Base-by-base conservation (phyloP, 2,888 invertebrate species). In the Lordiphosa fenestrarum region DNA sequence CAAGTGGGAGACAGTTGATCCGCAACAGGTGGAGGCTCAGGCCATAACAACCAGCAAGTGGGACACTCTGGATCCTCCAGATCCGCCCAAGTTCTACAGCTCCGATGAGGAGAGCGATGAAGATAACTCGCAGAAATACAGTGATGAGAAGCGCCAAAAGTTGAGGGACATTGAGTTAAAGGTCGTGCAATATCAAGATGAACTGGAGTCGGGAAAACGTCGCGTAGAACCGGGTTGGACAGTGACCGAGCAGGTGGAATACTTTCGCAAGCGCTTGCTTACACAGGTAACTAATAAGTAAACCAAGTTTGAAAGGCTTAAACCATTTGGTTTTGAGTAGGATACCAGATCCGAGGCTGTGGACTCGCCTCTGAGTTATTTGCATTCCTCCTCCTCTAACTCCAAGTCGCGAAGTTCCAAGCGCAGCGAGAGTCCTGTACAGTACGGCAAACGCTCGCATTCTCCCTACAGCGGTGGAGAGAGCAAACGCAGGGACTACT, bases 1-100 rank as follows among this genome's bases (percentile, higher is more conserved):
- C 1, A 96, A 97, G 88, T 99, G 98, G 98, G 98, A 99, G 91
- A 95, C 95, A 41, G 95, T 99, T 21, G 98, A 98, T 90, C 96
- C 97, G 21, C 94, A 94, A 78, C 93, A 94, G 87, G 91, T 93
- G 6, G 95, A 95, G 88, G 94, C 93, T 4, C 93, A 94, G 89
- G 96, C 96, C 6, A 95, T 96, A 91, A 95, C 94, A 1, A 95
- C 95, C 0, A 95, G 95, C 74, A 96, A 96, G 88, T 96, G 96
- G 96, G 96, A 96, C 86, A 91, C 94, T 42, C 88, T 96, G 49
- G 95, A 94, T 78, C 88, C 88, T 1, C 89, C 89, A 9, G 87
- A 89, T 38, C 88, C 90, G 2, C 89, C 90, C 6, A 87, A 87
- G 56, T 88, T 89, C 42, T 89, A 80, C 48, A 87, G 88, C 35